Base-by-base conservation (phyloP, 2,113 vertebrate species). In the Tetrax tetrax region DNA sequence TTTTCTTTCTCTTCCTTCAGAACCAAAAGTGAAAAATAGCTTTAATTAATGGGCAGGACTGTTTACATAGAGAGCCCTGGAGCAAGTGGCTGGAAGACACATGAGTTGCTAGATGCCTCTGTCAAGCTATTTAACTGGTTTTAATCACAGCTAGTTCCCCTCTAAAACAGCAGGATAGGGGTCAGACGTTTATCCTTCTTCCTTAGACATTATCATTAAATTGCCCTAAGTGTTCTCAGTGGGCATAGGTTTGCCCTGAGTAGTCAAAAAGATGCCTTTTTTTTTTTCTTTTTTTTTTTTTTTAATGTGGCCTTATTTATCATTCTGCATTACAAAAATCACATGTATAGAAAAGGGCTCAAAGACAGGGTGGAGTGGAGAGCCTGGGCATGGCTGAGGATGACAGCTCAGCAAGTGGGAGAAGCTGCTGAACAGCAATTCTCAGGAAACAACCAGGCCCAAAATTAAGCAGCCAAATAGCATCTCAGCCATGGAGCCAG, bases 381-480 rank as follows among this genome's bases (percentile, higher is more conserved):
- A 85, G 57, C 37, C 43, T 45, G 37, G 25, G 53, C 56, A 38
- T 68, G 29, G 27, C 38, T 79, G 33, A 74, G 83, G 50, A 17
- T 68, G 50, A 54, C 72, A 51, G 7, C 24, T 63, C 12, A 61
- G 61, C 21, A 81, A 77, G 33, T n/a, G n/a, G 48, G 37, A 84
- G 68, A 92, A 87, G 43, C 60, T 66, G 53, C 56, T 86, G 54
- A 90, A n/a, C 60, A 79, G 63, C 22, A 54, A 14, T 63, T 89
- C 43, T 98, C 98, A 98, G 98, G 98, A 97, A 99, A 99, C 60
- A 98, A 98, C 60, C 98, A 98, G 70, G 98, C 98, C 87, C 98
- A 98, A 98, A 98, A 99, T 97, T 98, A 98, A 98, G 98, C 98
- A 98, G 98, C 97, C 97, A 99, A 89, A 99, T 41, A 98, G 98